These are phyloP conservation scores for Myripristis jacobus DNA, from an alignment of 2,797 vertebrate species.

Conservation along the genomic window DNA sequence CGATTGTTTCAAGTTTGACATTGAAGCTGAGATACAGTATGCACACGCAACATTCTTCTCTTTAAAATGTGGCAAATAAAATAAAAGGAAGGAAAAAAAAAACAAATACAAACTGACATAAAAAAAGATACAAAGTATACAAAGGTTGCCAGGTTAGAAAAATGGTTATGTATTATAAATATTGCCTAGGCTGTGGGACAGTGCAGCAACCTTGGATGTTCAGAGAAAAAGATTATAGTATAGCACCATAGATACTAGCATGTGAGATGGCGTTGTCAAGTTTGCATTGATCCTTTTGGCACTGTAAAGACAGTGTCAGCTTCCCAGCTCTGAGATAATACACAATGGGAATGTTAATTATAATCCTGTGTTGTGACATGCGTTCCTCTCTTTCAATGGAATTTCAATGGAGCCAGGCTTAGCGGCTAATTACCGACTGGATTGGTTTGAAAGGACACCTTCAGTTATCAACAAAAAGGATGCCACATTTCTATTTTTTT, in stretches of 20 bases:
- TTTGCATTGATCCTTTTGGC: constrained; percentile 49
- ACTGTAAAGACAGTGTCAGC: constrained; percentile 65
- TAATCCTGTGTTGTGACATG: constrained; percentile 20
- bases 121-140: constrained; percentile 83
- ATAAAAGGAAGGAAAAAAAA: constrained; percentile 63
- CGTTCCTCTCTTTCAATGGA: constrained; percentile 6
- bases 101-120: constrained; percentile 73
- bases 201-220: constrained; percentile 82
- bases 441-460: constrained; percentile 55
- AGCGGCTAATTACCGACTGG: constrained; percentile 24
- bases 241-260: constrained; percentile 76
- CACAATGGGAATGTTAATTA: constrained; percentile 48
- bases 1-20: constrained; percentile 87
- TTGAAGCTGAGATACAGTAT: constrained; percentile 85
- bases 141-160: constrained; percentile 79
- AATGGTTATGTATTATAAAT: constrained; percentile 86
- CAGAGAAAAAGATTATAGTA: constrained; percentile 65
- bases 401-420: constrained; percentile 24
- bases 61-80: constrained; percentile 80
- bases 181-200: constrained; percentile 78
- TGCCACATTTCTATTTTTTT: constrained; percentile 26
- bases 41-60: constrained; percentile 74
- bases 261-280: constrained; percentile 39
- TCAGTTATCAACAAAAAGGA: constrained; percentile 31
- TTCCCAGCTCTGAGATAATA: constrained; percentile 39